Evolutionary conservation across 2,797 vertebrate genomes (phyloP).

Genomic region (Amblyopsis hoosieri): DNA sequence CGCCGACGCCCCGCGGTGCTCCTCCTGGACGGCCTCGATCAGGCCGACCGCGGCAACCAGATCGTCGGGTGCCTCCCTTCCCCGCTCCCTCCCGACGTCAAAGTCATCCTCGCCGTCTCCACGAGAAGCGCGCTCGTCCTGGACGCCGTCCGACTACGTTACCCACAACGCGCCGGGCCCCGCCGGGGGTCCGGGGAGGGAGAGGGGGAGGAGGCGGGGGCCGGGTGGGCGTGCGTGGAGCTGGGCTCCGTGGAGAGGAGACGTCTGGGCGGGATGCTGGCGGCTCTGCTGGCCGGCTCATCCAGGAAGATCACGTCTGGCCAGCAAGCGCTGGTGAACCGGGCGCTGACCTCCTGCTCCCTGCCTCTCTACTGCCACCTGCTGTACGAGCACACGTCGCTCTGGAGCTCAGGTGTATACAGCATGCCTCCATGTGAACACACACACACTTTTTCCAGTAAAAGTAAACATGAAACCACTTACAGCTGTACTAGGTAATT

Average conservation of each 20-base stretch:
- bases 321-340: constrained; percentile 80
- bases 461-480: too few species aligned
- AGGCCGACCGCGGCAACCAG: constrained; percentile 42
- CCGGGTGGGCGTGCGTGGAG: constrained; percentile 43
- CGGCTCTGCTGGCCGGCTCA: constrained; percentile 56
- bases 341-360: constrained; percentile 70
- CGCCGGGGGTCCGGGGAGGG: neutral
- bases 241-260: constrained; percentile 65
- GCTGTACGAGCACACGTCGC: constrained; percentile 64
- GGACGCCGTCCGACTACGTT: constrained; percentile 48
- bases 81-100: constrained; percentile 69
- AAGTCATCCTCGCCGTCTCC: constrained; percentile 71
- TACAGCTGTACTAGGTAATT: too few species aligned
- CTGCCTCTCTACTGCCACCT: constrained; percentile 74
- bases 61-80: constrained; percentile 69
- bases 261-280: constrained; percentile 66
- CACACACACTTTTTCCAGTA: too few species aligned
- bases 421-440: neutral
- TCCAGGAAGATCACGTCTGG: constrained; percentile 82
- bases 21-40: constrained; percentile 77
- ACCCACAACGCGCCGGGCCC: constrained; percentile 34
- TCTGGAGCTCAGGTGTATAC: constrained; percentile 76
- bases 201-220: neutral
- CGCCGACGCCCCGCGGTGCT: constrained; percentile 66
- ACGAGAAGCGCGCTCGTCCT: constrained; percentile 50